Evolutionary conservation across 64 coral and sea anemone genomes (phyloP).

Genomic region (Stichodactyla helianthus): DNA sequence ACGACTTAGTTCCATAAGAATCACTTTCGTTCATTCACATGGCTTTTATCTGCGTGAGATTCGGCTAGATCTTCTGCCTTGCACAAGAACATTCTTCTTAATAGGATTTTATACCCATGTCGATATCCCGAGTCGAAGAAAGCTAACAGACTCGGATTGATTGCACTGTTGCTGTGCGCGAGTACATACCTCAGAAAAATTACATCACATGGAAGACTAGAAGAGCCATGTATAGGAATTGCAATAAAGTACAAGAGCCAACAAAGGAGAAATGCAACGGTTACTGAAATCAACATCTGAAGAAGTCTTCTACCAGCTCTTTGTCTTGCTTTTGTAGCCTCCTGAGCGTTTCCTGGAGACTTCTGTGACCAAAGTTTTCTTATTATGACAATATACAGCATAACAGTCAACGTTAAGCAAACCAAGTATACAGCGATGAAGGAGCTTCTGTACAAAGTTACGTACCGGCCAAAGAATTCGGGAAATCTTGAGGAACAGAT

Average conservation of each 20-base stretch:
- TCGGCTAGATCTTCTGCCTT: too few species aligned
- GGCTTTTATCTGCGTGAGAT: too few species aligned
- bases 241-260: conserved; percentile 45
- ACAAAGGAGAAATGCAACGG: conserved; percentile 11
- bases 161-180: conserved; percentile 50
- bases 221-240: conserved; percentile 39
- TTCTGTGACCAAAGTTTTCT: conserved; percentile 24
- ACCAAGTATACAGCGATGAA: conserved; percentile 10
- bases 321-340: not conserved
- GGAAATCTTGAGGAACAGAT: not conserved
- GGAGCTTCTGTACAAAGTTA: not conserved
- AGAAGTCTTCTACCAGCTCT: conserved; percentile 23
- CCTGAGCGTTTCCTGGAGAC: not conserved
- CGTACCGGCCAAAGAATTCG: not conserved
- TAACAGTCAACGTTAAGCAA: not conserved
- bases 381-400: conserved; percentile 21
- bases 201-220: conserved; percentile 43
- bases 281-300: conserved; percentile 33
- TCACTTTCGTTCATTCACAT: too few species aligned
- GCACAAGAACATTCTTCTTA: not conserved
- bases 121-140: conserved; percentile 48
- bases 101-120: not conserved
- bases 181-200: conserved; percentile 31
- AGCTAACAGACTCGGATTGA: conserved; percentile 50
- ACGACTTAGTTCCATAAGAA: too few species aligned